Conservation (phyloP, 35 echinoderm and acorn worm genomes). For the Eucidaris tribuloides region DNA sequence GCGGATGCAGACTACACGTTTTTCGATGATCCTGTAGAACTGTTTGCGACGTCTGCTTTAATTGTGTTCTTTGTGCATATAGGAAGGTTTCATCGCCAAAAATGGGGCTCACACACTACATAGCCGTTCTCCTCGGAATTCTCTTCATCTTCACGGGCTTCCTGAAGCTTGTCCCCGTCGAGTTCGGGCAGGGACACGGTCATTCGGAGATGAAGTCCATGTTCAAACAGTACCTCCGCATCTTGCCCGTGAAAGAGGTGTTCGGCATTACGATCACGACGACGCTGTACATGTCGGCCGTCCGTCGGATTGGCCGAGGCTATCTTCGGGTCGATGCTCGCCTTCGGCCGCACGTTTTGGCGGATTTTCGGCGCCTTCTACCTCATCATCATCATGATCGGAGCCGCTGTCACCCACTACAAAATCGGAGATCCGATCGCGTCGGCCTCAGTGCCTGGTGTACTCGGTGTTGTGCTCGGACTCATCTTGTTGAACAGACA, state of each 20-base stretch:
- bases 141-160: conserved; percentile 16
- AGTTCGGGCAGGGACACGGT: background rate
- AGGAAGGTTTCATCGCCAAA: too few relatives aligned
- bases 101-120: conserved; percentile 1
- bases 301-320: conserved; percentile 5
- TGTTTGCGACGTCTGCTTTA: too few relatives aligned
- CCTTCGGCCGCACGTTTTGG: conserved; percentile 11
- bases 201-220: conserved; percentile 17
- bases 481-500: background rate
- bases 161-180: background rate
- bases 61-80: too few relatives aligned
- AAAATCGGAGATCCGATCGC: conserved; percentile 20
- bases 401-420: background rate
- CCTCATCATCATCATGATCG: conserved; percentile 6
- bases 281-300: background rate
- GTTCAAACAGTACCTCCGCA: background rate
- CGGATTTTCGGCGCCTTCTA: conserved; percentile 3
- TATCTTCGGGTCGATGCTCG: background rate
- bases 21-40: too few relatives aligned
- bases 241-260: background rate
- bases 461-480: background rate
- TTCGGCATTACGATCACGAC: conserved; percentile 4
- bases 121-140: background rate
- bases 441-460: background rate
- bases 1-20: too few relatives aligned